Evolutionary conservation across 2,797 vertebrate genomes (phyloP).

Genomic region (Trachops cirrhosus): DNA sequence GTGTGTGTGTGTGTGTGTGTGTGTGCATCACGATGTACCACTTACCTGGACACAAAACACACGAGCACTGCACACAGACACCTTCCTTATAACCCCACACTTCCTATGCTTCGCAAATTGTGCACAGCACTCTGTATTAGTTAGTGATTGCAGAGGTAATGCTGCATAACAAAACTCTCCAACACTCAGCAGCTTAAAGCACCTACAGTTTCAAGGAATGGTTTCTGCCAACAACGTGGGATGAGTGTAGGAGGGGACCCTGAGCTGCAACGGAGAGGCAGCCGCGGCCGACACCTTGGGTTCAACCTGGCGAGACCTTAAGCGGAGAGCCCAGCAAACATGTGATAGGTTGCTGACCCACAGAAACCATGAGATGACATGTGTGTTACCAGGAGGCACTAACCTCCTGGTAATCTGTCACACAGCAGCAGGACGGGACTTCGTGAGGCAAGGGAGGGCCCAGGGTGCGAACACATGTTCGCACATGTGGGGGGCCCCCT

Average conservation of each 20-base stretch:
- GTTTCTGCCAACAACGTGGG: background rate
- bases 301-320: background rate
- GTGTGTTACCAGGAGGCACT: background rate
- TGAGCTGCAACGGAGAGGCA: background rate
- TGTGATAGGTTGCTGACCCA: background rate
- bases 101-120: background rate
- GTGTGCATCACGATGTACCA: background rate
- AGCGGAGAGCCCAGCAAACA: background rate
- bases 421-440: background rate
- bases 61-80: too few relatives aligned
- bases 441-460: background rate
- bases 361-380: background rate
- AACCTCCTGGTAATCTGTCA: background rate
- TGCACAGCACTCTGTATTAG: too few relatives aligned
- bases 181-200: background rate
- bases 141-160: background rate
- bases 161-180: background rate
- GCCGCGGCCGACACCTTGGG: background rate
- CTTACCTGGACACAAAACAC: background rate
- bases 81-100: too few relatives aligned
- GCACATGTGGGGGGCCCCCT: rapidly evolving
- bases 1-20: background rate
- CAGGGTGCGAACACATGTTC: rapidly evolving
- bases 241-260: background rate
- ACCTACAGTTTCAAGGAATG: background rate